Base-by-base conservation (phyloP, 2,113 vertebrate species). In the Ceyx margarethae region DNA sequence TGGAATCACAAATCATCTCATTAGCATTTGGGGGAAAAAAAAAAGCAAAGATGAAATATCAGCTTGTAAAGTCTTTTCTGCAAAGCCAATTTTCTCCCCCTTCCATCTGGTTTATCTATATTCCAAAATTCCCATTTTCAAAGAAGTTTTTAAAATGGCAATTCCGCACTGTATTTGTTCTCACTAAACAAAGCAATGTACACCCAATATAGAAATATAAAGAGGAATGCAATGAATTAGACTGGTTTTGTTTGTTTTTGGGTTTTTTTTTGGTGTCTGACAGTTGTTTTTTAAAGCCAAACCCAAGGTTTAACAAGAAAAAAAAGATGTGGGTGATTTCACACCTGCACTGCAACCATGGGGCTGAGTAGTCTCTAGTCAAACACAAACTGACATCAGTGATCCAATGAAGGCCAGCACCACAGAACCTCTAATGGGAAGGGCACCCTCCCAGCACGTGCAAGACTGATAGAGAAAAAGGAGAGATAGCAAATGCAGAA, bases 31-130 rank as follows among this genome's bases (percentile, higher is more conserved):
- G 78, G 42, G 73, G 51, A 57, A 40, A 40, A 17, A 75, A 92
- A 92, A 90, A 92, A 85, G 71, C 71, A 65, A 89, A 35, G 69
- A 92, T 73, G 84, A 94, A 93, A 80, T 84, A 95, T 83, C 89
- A 92, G 88, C 92, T 79, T 89, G 80, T 60, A 87, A 84, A 86
- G 51, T 66, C 89, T 95, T 90, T 87, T 89, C 81, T 85, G 81
- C 42, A 93, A 81, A 92, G 95, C 89, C 78, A 89, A 73, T 86
- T 92, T 93, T 89, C 64, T 76, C 81, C 77, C 57, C 79, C 72
- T 96, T 91, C 93, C 90, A 95, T 95, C 94, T 95, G 90, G 79
- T 94, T 95, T 89, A 88, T 94, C 82, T 82, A 26, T 65, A 93
- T 81, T 91, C 85, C 76, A 91, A 94, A 96, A 93, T 56, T 73